Evolutionary conservation across 2,797 vertebrate species (phyloP).

Genomic region (Zonotrichia albicollis): DNA sequence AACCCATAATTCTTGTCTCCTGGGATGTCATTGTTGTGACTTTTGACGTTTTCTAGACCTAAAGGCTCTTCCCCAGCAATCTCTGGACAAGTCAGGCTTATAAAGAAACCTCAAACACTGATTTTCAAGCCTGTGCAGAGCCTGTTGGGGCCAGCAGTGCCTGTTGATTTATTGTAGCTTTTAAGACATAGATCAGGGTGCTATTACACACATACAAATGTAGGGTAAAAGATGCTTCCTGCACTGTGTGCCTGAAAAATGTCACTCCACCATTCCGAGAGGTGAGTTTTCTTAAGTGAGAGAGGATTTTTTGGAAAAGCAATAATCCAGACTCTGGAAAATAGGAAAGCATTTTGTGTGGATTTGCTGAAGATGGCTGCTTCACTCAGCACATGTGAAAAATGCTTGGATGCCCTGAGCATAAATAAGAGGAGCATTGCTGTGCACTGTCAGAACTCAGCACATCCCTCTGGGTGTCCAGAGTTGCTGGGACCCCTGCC

Average conservation of each 20-base stretch:
- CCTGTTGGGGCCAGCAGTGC: rapidly evolving
- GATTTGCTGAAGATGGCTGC: not conserved
- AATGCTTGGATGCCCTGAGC: not conserved
- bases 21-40: not conserved
- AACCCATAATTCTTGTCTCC: not conserved
- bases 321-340: not conserved
- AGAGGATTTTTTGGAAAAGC: not conserved
- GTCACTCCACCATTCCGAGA: not conserved
- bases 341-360: not conserved
- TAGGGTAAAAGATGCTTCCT: not conserved
- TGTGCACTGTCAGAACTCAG: not conserved
- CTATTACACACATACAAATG: not conserved
- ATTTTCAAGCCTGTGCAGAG: not conserved
- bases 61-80: not conserved
- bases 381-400: not conserved
- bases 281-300: not conserved
- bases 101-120: not conserved
- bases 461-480: no score
- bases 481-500: no score
- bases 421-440: not conserved
- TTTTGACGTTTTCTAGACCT: not conserved
- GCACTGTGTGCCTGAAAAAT: not conserved
- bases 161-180: not conserved
- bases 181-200: not conserved
- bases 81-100: not conserved